Evolutionary conservation across 2,888 invertebrate genomes (phyloP), one percentile per base, ranked within the genome.

Genomic region (Pyrgus malvae): DNA sequence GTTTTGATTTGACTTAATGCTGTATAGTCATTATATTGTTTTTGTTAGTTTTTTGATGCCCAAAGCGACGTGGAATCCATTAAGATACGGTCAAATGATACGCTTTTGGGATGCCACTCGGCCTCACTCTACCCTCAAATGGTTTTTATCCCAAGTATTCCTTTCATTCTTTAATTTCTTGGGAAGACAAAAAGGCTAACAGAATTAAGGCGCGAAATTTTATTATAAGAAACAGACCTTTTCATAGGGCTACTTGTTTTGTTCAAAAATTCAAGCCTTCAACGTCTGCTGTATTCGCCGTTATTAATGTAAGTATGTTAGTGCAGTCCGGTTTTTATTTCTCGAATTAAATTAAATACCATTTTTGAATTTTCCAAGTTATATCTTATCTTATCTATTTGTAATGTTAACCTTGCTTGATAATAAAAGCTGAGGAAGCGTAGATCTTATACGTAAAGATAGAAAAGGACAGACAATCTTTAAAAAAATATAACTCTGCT

Each of bases 11-110:
- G 3, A 66, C 72, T 61, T 60, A 66, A 66, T 57, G 65, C 66
- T 64, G 40, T 40, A 55, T 55, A 49, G 45, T 60, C n/a, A 38
- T 56, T 66, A 67, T 58, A 61, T 68, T 69, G 3, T 40, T 41
- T 50, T 63, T 65, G 63, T 72, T 70, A 50, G 45, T 27, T 63
- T 63, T 64, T 62, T 58, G 48, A 42, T 48, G 55, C 54, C 59
- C 40, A 51, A 54, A 63, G 62, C 58, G 56, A 54, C 58, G 61
- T 60, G 57, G 58, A 64, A 59, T 66, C 63, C 66, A 64, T 64
- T 63, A 66, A 62, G 64, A 62, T 66, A 62, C 60, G 58, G 59
- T 61, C 50, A 63, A 63, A 61, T 57, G 63, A 64, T 63, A 62
- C 53, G 62, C 57, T 61, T 59, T 55, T 49, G 50, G 55, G 58